phyloP scores from a whole-genome alignment of 2,113 vertebrate species.

The Stigmatopora argus region DNA sequence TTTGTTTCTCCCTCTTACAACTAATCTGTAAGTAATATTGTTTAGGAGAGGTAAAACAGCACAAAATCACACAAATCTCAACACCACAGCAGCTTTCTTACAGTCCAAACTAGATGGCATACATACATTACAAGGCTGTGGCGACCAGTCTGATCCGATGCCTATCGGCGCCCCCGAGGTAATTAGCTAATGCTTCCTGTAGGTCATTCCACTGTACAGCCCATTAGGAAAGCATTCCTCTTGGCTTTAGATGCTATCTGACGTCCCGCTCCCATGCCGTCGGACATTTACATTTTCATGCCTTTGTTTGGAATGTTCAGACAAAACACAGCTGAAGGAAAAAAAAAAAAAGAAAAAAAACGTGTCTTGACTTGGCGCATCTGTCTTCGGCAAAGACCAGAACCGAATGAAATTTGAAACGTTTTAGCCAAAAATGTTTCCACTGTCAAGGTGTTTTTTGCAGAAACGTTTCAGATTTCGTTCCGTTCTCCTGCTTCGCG shows the following conservation, averaged over 20 bases:
- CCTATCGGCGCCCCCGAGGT: constrained; percentile 13
- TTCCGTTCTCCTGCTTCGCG: constrained; percentile 69
- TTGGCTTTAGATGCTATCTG: constrained; percentile 48
- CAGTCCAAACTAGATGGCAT: not conserved
- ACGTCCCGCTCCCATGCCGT: constrained; percentile 24
- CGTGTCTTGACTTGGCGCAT: not conserved
- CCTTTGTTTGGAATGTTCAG: constrained; percentile 24
- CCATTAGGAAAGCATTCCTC: constrained; percentile 46
- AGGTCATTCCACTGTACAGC: constrained; percentile 42
- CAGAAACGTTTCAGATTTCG: constrained; percentile 84
- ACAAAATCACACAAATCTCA: not conserved
- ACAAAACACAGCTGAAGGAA: not conserved
- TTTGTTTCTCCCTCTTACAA: too few relatives aligned
- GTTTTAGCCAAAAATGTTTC: constrained; percentile 83
- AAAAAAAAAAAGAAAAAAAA: not conserved
- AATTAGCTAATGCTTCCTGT: constrained; percentile 55
- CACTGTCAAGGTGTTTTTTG: constrained; percentile 79
- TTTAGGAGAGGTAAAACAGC: not conserved
- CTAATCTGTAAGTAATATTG: too few relatives aligned
- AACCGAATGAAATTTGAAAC: constrained; percentile 81
- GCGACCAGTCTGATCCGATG: constrained; percentile 14
- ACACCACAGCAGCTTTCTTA: not conserved
- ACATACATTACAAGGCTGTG: not conserved
- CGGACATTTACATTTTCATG: constrained; percentile 6
- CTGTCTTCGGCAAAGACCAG: constrained; percentile 45